A percentile compares a stretch with the other conserved stretches of the same genome.
Evolutionary conservation across 2,888 invertebrate genomes (phyloP).

Genomic region (Dione juno): DNA sequence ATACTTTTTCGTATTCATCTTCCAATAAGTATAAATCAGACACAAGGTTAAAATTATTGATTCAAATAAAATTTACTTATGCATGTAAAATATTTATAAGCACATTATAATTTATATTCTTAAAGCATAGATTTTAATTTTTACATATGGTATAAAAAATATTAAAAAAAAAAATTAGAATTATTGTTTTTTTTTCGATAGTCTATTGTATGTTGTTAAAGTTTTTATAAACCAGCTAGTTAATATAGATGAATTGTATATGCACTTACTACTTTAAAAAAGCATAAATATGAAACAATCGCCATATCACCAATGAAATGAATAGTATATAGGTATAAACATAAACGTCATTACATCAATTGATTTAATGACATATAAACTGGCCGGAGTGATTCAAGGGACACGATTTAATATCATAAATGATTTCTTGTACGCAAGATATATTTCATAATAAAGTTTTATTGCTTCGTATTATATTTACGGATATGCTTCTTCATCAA

Average conservation of each 20-base stretch:
- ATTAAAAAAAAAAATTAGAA: no score
- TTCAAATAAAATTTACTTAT: no score
- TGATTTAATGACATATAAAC: constrained; percentile 51
- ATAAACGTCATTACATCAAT: constrained; percentile 47
- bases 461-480: constrained; percentile 42
- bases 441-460: constrained; percentile 47
- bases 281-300: constrained; percentile 18
- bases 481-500: constrained; percentile 42
- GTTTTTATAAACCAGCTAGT: background rate
- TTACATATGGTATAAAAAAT: no score
- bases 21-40: no score
- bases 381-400: constrained; percentile 47
- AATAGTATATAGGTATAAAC: constrained; percentile 41
- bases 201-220: background rate
- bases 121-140: no score
- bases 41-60: no score
- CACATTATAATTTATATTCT: no score
- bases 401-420: constrained; percentile 48
- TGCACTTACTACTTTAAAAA: background rate
- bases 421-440: constrained; percentile 45
- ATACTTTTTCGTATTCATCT: no score
- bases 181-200: background rate
- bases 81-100: no score
- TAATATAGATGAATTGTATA: background rate
- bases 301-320: constrained; percentile 34